These are phyloP conservation scores for Gallirallus australis DNA, from an alignment of 2,797 vertebrate genomes.

Conservation along the genomic window DNA sequence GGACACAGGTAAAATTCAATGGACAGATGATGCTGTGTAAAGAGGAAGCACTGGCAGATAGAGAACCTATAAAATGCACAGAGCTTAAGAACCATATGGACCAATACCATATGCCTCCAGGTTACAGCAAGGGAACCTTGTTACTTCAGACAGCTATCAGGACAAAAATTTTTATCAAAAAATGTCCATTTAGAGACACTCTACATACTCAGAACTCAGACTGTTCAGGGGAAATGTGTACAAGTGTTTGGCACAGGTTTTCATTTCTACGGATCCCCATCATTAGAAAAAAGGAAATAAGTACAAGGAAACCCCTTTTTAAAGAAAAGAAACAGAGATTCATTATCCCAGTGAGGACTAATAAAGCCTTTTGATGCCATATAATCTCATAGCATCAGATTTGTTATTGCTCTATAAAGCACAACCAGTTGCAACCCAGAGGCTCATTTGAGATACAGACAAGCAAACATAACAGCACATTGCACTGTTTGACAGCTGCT, in stretches of 20 bases:
- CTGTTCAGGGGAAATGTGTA: not conserved
- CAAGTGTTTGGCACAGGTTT: not conserved
- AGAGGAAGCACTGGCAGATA: not conserved
- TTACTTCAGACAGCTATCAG: not conserved
- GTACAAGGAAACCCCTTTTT: not conserved
- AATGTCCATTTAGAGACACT: not conserved
- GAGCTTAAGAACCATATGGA: not conserved
- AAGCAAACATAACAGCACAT: not conserved
- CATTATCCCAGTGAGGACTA: not conserved
- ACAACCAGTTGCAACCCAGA: not conserved
- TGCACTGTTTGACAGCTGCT: not conserved
- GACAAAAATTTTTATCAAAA: not conserved
- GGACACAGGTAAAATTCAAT: not conserved
- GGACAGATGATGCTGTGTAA: not conserved
- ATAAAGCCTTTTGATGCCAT: not conserved
- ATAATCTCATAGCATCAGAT: not conserved
- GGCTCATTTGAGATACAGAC: not conserved
- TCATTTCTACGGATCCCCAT: not conserved
- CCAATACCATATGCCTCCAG: accelerated
- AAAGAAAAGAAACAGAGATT: not conserved
- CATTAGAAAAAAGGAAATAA: not conserved
- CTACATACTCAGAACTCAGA: not conserved
- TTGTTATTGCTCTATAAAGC: not conserved
- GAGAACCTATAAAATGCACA: not conserved
- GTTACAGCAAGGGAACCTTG: not conserved